Conservation (phyloP, 2,113 vertebrate species). For the Felis catus region F.catus_Fca126_mat1.0 CM031416.1:131538001-131538500, state of each 20-base stretch:
- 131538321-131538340: not conserved
- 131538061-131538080: not conserved
- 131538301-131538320: not conserved
- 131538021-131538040: not conserved
- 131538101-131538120: not conserved
- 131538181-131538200: not conserved
- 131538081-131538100: not conserved
- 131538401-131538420: not conserved
- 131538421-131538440: not conserved
- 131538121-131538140: not conserved
- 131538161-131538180: not conserved
- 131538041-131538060: not conserved
- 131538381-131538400: not conserved
- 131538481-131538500: not conserved
- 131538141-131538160: not conserved
- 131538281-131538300: not conserved
- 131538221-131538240: not conserved
- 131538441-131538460: not conserved
- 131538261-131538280: not conserved
- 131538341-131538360: not conserved
- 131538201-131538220: not conserved
- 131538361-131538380: not conserved
- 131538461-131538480: not conserved
- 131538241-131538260: not conserved
- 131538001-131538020: not conserved